Base-by-base conservation (phyloP, 2,797 vertebrate genomes). In the Dermochelys coriacea region DNA sequence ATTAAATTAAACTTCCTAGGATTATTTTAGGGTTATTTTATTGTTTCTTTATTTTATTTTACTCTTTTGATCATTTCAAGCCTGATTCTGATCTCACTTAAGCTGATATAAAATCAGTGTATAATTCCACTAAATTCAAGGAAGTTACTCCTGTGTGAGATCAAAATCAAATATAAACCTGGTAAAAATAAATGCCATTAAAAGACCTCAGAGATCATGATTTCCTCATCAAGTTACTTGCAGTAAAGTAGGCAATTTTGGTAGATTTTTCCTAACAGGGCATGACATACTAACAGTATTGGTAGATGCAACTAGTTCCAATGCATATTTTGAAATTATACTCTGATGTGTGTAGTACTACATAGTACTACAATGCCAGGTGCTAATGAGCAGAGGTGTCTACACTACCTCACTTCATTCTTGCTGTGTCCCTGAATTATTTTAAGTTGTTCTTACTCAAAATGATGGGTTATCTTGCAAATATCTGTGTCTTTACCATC, bases 21-120 rank as follows among this genome's bases (percentile, higher is more conserved):
- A 61, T 21, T 84, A 16, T 4, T 82, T 12, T 27, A 31, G 45
- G 88, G 86, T 89, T 12, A 7, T 74, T 47, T 54, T 51, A 51
- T 3, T 83, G 19, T 82, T 29, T 86, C 87, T 92, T 64, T 85
- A 78, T 90, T 94, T 95, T 80, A 27, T 37, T 68, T 37, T 89
- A 3, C 6, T 45, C 23, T 77, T 77, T 79, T 93, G 74, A 23
- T 31, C 10, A 80, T 1, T 7, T 77, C 1, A 37, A n/a, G 27
- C 54, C 0, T 68, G n/a, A 82, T 83, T 86, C 11, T 85, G 12
- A 55, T 23, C 1, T 92, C 31, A 82, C 15, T 59, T 87, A 29
- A 85, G 6, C 10, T 61, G 2, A 0, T 87, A 91, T 94, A 86
- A 4, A 88, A 47, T 34, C 51, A 23, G 21, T 47, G 25, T 51